Conservation (phyloP, 2,113 vertebrate species). For the Steatornis caripensis region DNA sequence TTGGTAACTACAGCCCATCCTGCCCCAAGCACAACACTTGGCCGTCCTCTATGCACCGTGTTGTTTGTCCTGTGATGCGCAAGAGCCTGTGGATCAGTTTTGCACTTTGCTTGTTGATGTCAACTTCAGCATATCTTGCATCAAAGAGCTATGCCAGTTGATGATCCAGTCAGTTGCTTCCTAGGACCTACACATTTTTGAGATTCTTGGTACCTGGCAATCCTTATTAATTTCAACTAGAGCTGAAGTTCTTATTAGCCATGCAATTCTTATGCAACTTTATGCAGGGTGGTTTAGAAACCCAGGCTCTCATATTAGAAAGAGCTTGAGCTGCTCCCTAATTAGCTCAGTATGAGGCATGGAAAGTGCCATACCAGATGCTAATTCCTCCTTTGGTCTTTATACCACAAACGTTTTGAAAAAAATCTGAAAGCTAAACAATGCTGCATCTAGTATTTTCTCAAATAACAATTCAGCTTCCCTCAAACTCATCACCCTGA, state of each 20-base stretch:
- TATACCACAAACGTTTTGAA: neutral
- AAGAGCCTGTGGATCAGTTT: neutral
- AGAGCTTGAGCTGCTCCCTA: neutral
- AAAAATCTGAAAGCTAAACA: neutral
- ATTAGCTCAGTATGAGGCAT: neutral
- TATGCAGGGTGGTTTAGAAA: neutral
- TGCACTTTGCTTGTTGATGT: neutral
- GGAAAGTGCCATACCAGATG: no score
- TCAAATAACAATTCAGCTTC: neutral
- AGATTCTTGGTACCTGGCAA: neutral
- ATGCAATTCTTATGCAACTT: neutral
- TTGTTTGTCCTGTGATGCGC: neutral
- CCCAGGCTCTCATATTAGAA: neutral
- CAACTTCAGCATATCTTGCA: neutral
- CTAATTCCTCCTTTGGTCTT: neutral
- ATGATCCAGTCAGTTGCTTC: no score
- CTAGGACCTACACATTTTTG: neutral
- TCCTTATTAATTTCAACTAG: neutral
- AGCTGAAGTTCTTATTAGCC: neutral
- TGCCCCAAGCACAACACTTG: neutral
- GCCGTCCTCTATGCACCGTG: neutral
- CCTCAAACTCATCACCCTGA: neutral
- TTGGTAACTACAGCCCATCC: no score
- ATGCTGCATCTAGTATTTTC: neutral
- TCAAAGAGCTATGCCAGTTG: neutral